These are phyloP conservation scores for Sesia apiformis DNA, from an alignment of 2,888 invertebrate species.

Conservation along the genomic window DNA sequence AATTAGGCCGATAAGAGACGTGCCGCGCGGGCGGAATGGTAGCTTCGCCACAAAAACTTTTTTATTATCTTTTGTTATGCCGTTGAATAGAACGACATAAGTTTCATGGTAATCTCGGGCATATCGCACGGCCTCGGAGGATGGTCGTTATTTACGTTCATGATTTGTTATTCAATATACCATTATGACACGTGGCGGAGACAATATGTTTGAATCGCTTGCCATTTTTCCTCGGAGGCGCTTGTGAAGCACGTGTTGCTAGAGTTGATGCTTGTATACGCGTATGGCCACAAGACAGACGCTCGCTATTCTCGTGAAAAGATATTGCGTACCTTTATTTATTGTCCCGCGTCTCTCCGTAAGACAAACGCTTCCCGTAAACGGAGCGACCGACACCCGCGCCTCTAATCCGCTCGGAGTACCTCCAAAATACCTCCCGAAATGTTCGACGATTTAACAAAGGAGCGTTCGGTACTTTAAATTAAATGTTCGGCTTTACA, in stretches of 20 bases:
- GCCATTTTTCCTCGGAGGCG: slow-evolving; percentile 25
- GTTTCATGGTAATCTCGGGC: slow-evolving; percentile 20
- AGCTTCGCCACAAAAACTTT: slow-evolving; percentile 41
- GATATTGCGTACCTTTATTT: slow-evolving; percentile 42
- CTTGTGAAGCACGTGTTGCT: slow-evolving; percentile 14
- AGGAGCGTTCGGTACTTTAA: slow-evolving; percentile 67
- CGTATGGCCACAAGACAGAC: neutral
- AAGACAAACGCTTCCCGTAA: slow-evolving; percentile 46
- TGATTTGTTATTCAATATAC: slow-evolving; percentile 33
- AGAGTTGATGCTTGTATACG: neutral
- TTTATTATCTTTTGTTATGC: slow-evolving; percentile 19
- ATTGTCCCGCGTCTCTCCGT: slow-evolving; percentile 37
- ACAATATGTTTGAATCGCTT: slow-evolving; percentile 22
- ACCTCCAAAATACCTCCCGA: slow-evolving; percentile 44
- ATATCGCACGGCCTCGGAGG: slow-evolving; percentile 13
- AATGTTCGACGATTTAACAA: slow-evolving; percentile 61
- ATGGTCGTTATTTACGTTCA: slow-evolving; percentile 21
- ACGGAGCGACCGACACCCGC: slow-evolving; percentile 38
- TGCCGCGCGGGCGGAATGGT: slow-evolving; percentile 40
- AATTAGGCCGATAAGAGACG: slow-evolving; percentile 64
- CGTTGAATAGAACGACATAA: slow-evolving; percentile 21
- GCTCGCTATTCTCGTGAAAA: slow-evolving; percentile 9
- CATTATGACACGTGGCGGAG: slow-evolving; percentile 12
- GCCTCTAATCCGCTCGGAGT: slow-evolving; percentile 43
- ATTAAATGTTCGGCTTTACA: slow-evolving; percentile 74